Evolutionary conservation across 1,140 invertebrate species (phyloP), one percentile per base, ranked within the genome.

Genomic region (Zaprionus taronus): DNA sequence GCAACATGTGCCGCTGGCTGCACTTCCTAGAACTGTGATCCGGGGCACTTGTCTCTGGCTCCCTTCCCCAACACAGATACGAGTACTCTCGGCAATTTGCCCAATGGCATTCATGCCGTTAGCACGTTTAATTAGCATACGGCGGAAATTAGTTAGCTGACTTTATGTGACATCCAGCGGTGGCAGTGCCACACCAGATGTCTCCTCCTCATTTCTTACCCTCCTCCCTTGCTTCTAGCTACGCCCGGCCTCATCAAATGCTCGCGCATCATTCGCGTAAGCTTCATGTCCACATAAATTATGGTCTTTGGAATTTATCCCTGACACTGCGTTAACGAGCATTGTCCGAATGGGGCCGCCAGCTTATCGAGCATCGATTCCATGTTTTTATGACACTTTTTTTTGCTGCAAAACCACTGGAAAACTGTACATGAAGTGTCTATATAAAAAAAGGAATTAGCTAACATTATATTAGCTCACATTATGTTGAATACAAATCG

Each of bases 41-140:
- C 70, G 44, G 71, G 24, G 58, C 79, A 85, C 83, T 85, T 89
- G 83, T 38, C 53, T 60, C 31, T 53, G 6, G 7, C 34, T 56
- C 26, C 53, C 41, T 20, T 15, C 38, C 49, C 53, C n/a, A n/a
- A n/a, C 5, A n/a, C 38, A 47, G 6, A n/a, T 15, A n/a, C n/a
- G n/a, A n/a, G n/a, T n/a, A 47, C 47, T 51, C 47, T 51, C 47
- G 47, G 85, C 81, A 85, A 85, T 81, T 89, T 90, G 85, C 80
- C 80, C 76, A 61, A 53, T 75, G 77, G 76, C 72, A 89, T 76
- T 79, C 73, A 79, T 75, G 81, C 74, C 79, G 70, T 80, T 79
- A 77, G 82, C 81, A 79, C 71, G 89, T 90, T 87, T 87, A 87
- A 87, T 87, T 87, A 87, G 85, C 85, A 87, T 90, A 58, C 75